A percentile compares a stretch with the other conserved stretches of the same genome.
These are phyloP conservation scores for Tamandua tetradactyla DNA, from an alignment of 2,797 vertebrate genomes.

Conservation along the genomic window DNA sequence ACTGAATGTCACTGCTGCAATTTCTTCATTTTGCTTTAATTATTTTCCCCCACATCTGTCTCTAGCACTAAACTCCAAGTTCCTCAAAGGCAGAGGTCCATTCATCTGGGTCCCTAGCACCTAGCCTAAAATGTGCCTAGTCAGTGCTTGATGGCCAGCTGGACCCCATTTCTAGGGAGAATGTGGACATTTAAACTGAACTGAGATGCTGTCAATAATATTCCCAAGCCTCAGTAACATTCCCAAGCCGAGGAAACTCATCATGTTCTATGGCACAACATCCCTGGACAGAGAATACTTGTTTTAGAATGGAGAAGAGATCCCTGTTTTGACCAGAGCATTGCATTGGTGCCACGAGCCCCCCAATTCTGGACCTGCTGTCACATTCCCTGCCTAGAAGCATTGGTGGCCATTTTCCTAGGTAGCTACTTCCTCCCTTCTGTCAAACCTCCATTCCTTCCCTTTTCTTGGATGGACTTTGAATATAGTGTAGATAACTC, in stretches of 20 bases:
- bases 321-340: neutral
- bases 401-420: neutral
- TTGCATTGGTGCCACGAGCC: neutral
- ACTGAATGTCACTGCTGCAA: neutral
- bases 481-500: neutral
- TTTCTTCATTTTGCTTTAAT: slow-evolving; percentile 29
- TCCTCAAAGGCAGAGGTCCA: neutral
- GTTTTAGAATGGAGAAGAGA: neutral
- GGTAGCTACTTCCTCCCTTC: neutral
- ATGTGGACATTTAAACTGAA: neutral
- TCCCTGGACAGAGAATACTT: neutral
- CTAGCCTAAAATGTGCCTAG: neutral
- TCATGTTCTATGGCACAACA: neutral
- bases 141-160: neutral
- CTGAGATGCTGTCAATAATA: neutral
- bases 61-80: neutral
- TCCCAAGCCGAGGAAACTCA: neutral
- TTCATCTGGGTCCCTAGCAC: neutral
- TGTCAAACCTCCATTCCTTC: neutral
- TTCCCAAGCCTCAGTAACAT: neutral
- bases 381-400: neutral
- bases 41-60: neutral
- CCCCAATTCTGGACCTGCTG: neutral
- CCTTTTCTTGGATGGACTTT: neutral
- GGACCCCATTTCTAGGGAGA: neutral